Percentiles rank a stretch among this genome's conserved stretches.
Conservation (phyloP, 2,113 vertebrate genomes). For the Hypocryptadius cinnamomeus region DNA sequence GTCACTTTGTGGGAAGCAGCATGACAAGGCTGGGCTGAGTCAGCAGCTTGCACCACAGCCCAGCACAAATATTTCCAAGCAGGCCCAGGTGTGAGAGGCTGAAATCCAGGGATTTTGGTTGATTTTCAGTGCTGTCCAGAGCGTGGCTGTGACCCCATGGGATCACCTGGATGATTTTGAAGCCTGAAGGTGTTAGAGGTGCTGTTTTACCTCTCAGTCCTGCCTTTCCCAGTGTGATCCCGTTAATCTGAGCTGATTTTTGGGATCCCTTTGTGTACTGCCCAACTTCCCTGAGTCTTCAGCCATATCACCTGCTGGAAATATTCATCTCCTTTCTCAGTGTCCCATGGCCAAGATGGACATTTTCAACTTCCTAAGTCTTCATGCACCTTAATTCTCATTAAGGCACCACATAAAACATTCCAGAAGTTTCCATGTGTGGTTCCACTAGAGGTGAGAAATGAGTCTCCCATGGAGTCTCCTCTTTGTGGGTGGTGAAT, state of each 20-base stretch:
- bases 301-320: background rate
- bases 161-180: background rate
- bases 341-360: background rate
- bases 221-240: background rate
- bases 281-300: background rate
- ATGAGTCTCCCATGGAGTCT: background rate
- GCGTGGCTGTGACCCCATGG: background rate
- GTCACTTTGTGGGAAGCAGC: background rate
- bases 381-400: background rate
- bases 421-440: background rate
- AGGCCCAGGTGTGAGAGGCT: background rate
- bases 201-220: background rate
- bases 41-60: background rate
- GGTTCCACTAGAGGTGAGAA: background rate
- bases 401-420: background rate
- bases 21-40: background rate
- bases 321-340: background rate
- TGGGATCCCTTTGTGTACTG: background rate
- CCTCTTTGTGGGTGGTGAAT: background rate
- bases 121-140: background rate
- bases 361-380: background rate
- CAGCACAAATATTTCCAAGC: background rate
- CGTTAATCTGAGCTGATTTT: background rate
- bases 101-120: background rate
- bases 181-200: background rate